Conservation (phyloP, 2,888 invertebrate species). For the Nymphalis polychloros region DNA sequence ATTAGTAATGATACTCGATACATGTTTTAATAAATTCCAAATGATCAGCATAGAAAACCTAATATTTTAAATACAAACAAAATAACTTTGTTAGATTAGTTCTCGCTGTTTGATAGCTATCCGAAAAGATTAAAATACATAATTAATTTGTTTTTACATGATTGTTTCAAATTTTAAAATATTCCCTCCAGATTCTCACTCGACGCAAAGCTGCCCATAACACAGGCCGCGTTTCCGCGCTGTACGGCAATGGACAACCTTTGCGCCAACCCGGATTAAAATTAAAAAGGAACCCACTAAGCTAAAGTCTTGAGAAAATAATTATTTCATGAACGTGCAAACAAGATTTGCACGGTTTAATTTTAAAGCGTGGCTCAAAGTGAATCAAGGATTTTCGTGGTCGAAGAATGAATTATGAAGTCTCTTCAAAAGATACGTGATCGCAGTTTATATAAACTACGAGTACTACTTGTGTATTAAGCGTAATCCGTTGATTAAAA, state of each 20-base stretch:
- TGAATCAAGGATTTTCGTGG: slow-evolving; percentile 4
- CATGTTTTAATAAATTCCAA: no score
- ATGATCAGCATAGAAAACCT: no score
- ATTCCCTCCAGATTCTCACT: no score
- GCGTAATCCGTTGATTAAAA: not conserved
- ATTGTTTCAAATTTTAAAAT: no score
- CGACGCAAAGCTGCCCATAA: no score
- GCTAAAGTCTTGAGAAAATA: slow-evolving; percentile 6
- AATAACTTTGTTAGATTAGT: no score
- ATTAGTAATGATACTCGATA: no score
- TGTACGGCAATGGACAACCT: no score
- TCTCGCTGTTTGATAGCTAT: not conserved
- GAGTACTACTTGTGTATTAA: not conserved
- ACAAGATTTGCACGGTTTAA: slow-evolving; percentile 16
- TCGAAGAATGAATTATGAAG: slow-evolving; percentile 9
- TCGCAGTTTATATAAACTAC: not conserved
- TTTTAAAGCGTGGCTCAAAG: slow-evolving; percentile 11
- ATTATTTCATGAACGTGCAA: slow-evolving; percentile 16
- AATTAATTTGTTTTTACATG: no score
- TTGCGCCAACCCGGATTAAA: no score
- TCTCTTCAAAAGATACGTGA: not conserved
- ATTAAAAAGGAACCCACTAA: not conserved
- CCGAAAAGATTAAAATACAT: not conserved
- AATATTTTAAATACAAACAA: no score
- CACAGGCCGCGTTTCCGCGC: no score